These are phyloP conservation scores for Triplophysa rosa DNA, from an alignment of 2,113 vertebrate genomes.

Conservation along the genomic window DNA sequence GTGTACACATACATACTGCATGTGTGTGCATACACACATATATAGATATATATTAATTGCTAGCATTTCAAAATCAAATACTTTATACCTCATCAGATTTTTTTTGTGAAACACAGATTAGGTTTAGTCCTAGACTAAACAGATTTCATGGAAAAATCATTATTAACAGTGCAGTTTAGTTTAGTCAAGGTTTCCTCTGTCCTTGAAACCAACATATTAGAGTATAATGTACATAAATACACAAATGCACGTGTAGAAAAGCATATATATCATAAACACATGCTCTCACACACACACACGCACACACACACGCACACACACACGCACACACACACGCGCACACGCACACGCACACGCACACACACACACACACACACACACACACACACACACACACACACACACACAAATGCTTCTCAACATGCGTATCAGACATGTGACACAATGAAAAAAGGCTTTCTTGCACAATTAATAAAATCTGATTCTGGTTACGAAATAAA, in stretches of 20 bases:
- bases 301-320: conserved; percentile 46
- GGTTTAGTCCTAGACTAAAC: conserved; percentile 55
- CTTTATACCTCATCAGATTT: not conserved
- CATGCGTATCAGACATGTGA: not conserved
- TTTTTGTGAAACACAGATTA: conserved; percentile 26
- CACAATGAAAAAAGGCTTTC: too few species aligned
- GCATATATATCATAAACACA: conserved; percentile 50
- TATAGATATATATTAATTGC: conserved; percentile 71
- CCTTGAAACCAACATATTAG: conserved; percentile 56
- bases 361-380: conserved; percentile 61
- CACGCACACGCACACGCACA: conserved; percentile 70
- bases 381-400: conserved; percentile 33
- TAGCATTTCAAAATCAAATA: conserved; percentile 38
- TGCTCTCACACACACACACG: conserved; percentile 67
- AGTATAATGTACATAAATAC: conserved; percentile 60
- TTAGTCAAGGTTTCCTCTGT: not conserved
- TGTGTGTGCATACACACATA: not conserved
- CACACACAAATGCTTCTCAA: not conserved
- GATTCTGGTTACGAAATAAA: too few species aligned
- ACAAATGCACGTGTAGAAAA: conserved; percentile 57
- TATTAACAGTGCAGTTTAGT: not conserved
- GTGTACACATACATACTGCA: conserved; percentile 43
- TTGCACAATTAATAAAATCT: too few species aligned
- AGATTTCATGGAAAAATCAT: not conserved
- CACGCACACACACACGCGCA: too few species aligned